A percentile compares a stretch with the other conserved stretches of the same genome.
phyloP scores from a whole-genome alignment of 2,113 vertebrate species.

The Grantiella picta region DNA sequence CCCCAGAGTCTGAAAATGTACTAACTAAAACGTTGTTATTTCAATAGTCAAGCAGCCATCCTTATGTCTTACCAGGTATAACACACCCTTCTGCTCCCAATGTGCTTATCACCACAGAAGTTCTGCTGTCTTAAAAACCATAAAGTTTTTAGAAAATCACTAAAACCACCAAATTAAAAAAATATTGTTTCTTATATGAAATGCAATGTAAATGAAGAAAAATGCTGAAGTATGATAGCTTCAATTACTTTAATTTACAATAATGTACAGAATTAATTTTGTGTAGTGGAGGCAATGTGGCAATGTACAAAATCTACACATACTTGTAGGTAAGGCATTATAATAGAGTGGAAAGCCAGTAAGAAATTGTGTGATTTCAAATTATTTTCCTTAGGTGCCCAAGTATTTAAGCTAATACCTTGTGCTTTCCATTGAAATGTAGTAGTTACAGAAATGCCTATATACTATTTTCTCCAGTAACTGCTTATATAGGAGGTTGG shows the following conservation, averaged over 20 bases:
- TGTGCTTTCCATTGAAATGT: neutral
- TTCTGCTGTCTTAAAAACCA: neutral
- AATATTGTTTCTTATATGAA: neutral
- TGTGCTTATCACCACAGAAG: neutral
- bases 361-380: neutral
- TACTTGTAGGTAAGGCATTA: neutral
- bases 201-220: neutral
- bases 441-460: neutral
- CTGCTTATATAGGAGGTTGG: neutral
- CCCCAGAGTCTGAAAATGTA: neutral
- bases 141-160: neutral
- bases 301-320: neutral
- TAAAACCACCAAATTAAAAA: neutral
- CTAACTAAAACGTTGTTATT: neutral
- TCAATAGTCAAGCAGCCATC: neutral
- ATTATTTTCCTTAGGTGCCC: neutral
- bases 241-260: neutral
- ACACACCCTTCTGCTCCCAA: neutral
- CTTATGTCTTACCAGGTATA: neutral
- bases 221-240: neutral
- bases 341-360: neutral
- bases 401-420: neutral
- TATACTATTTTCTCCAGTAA: neutral
- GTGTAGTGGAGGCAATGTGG: neutral
- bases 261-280: neutral